Percentiles rank a stretch among this genome's conserved stretches.
phyloP scores from a whole-genome alignment of 2,888 invertebrate species.

The Ornithoptera priamus region DNA sequence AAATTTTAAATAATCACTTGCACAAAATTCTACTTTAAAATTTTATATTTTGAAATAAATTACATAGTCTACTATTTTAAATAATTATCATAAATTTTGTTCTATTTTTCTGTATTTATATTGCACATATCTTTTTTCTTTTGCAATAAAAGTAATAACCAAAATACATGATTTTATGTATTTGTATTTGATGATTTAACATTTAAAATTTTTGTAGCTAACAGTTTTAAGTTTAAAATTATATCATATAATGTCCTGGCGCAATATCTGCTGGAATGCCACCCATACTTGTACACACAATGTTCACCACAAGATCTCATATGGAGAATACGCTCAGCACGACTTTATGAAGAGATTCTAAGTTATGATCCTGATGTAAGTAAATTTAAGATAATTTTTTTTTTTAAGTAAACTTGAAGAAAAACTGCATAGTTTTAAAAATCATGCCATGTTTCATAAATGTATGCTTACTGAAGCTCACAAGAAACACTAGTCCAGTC shows the following conservation, averaged over 20 bases:
- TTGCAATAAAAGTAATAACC: no score
- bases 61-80: no score
- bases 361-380: constrained; percentile 74
- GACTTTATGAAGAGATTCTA: constrained; percentile 71
- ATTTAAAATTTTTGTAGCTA: constrained; percentile 41
- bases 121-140: no score
- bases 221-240: constrained; percentile 81
- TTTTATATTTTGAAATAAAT: no score
- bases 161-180: no score
- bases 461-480: no score
- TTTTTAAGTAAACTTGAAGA: neutral
- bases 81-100: no score
- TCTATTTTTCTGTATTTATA: no score
- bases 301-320: constrained; percentile 80
- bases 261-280: constrained; percentile 87
- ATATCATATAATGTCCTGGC: constrained; percentile 94
- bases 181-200: no score
- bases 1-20: constrained; percentile 18
- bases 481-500: neutral
- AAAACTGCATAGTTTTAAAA: no score
- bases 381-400: constrained; percentile 4
- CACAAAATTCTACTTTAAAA: neutral
- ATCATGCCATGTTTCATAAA: no score
- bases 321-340: constrained; percentile 84
- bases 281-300: constrained; percentile 85